Evolutionary conservation across 1,140 invertebrate species (phyloP), one percentile per base, ranked within the genome.

Genomic region (Leptinotarsa texana): DNA sequence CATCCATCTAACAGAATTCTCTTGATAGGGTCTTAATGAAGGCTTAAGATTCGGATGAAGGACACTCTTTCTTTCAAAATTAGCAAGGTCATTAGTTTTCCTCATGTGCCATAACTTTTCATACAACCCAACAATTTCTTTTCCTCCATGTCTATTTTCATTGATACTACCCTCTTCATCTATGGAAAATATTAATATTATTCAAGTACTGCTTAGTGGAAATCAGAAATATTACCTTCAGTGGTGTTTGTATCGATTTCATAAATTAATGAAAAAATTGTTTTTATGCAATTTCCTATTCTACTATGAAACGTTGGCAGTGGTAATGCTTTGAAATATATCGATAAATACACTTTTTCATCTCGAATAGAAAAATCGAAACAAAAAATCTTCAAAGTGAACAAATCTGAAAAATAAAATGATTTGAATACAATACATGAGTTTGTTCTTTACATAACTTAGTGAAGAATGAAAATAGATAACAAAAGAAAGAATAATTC

Each of bases 1-100:
- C 92, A 94, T 93, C 93, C 93, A 94, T 48, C 80, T 79, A 0
- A 94, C 90, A 65, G 91, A 91, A 51, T 87, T 78, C 77, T 86
- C 82, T 83, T 94, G 93, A 83, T 94, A 94, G 6, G 87, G 86
- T 72, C 92, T 84, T n/a, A 94, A 82, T 63, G 78, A 81, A 21
- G 88, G 86, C 74, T 79, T 81, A 47, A 85, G 80, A 62, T 72
- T 57, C 11, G 67, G 49, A 77, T 82, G 75, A 63, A 82, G 77
- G 17, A 81, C 73, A 73, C 79, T 73, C 57, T 73, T 66, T 5
- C 57, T 27, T 21, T 73, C 51, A 24, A 63, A 15, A 62, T 75
- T 51, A 21, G 69, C 21, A 57, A 49, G 47, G 3, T 69, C 33
- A 62, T 76, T 42, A 72, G 67, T 69, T 72, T 67, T 22, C 13